These are phyloP conservation scores for Bombus waltoni DNA, from an alignment of 1,140 invertebrate genomes.

Conservation along the genomic window DNA sequence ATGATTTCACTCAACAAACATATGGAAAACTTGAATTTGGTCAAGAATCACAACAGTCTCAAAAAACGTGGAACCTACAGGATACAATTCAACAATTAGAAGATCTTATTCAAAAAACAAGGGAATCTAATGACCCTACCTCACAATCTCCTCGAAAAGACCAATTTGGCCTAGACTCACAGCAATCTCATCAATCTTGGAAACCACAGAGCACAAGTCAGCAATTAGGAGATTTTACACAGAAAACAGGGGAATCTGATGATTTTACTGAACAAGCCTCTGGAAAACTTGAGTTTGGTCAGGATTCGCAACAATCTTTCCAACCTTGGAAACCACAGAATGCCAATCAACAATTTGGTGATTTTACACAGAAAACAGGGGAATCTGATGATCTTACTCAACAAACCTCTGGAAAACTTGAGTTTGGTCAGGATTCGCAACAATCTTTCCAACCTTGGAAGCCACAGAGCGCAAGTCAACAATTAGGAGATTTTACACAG, in stretches of 20 bases:
- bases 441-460: constrained; percentile 10
- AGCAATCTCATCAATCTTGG: constrained; percentile 34
- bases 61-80: not conserved
- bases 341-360: constrained; percentile 23
- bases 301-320: constrained; percentile 41
- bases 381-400: not conserved
- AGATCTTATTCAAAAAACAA: constrained; percentile 54
- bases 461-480: constrained; percentile 3
- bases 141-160: constrained; percentile 66
- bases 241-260: constrained; percentile 21
- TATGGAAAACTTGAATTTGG: constrained; percentile 71
- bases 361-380: constrained; percentile 27
- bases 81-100: constrained; percentile 29
- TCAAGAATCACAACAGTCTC: constrained; percentile 67
- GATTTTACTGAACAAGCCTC: constrained; percentile 47
- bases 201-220: constrained; percentile 11
- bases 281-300: constrained; percentile 26
- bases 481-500: constrained; percentile 28
- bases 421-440: constrained; percentile 61
- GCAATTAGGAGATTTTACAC: constrained; percentile 14
- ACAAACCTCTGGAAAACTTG: not conserved
- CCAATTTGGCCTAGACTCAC: constrained; percentile 70
- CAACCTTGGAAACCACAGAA: constrained; percentile 31
- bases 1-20: constrained; percentile 60
- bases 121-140: constrained; percentile 45